Conservation (phyloP, 2,797 vertebrate species). For the Clamator glandarius region DNA sequence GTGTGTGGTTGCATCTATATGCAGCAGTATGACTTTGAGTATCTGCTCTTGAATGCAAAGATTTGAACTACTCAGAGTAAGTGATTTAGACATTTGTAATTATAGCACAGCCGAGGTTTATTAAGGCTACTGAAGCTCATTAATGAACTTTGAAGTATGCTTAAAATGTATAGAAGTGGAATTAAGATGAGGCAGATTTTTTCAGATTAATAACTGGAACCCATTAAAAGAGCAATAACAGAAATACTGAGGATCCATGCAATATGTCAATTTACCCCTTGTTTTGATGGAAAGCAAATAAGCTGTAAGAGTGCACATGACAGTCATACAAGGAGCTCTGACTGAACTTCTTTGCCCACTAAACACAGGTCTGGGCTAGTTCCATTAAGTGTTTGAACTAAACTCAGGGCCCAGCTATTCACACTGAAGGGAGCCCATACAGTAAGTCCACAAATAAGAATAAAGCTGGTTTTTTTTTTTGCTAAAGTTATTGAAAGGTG, state of each 20-base stretch:
- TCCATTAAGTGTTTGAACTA: neutral
- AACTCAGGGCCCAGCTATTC: neutral
- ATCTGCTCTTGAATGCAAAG: slow-evolving; percentile 1
- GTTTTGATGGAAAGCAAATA: neutral
- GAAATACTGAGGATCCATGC: neutral
- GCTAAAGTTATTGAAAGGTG: neutral
- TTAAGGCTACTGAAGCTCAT: slow-evolving; percentile 30
- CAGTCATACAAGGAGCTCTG: neutral
- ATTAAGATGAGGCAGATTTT: neutral
- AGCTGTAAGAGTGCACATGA: neutral
- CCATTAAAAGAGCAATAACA: slow-evolving; percentile 23
- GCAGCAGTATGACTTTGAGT: neutral
- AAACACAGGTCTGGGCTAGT: neutral
- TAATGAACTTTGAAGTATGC: slow-evolving; percentile 42
- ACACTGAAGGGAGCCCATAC: neutral
- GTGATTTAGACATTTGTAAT: slow-evolving; percentile 44
- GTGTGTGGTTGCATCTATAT: neutral
- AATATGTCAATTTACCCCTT: neutral
- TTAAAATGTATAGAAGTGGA: slow-evolving; percentile 9
- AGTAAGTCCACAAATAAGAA: neutral
- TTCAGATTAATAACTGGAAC: slow-evolving; percentile 33
- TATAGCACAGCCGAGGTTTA: slow-evolving; percentile 7
- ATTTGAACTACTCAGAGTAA: neutral
- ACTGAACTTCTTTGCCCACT: neutral
- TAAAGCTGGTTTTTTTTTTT: neutral